phyloP scores from a whole-genome alignment of 2,113 vertebrate genomes.

The Antechinus stuartii region DNA sequence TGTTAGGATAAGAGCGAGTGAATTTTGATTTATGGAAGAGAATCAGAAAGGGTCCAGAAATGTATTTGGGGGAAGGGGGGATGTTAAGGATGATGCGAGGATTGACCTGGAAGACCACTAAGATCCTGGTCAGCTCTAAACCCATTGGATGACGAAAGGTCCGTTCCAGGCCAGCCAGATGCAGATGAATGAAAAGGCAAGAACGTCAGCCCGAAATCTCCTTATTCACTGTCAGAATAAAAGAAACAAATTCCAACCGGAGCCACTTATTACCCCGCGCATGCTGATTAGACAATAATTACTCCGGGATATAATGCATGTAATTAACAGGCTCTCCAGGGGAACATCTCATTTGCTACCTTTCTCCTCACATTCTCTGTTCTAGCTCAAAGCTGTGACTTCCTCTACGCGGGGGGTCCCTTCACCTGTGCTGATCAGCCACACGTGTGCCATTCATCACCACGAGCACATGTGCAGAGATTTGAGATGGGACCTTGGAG shows the following conservation, averaged over 20 bases:
- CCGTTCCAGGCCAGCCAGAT: neutral
- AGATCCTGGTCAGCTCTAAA: neutral
- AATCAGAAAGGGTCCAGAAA: neutral
- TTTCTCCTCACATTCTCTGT: conserved; percentile 44
- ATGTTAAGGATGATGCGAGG: neutral
- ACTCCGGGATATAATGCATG: conserved; percentile 65
- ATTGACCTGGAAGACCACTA: neutral
- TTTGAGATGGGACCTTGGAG: too few relatives aligned
- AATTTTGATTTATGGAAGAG: neutral
- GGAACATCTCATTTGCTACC: conserved; percentile 66
- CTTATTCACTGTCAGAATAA: neutral
- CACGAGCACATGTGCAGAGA: too few relatives aligned
- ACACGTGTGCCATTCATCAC: too few relatives aligned
- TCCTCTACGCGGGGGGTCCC: neutral
- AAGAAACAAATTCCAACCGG: conserved; percentile 31
- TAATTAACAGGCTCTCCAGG: conserved; percentile 72
- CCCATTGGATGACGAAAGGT: neutral
- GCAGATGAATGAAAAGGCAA: neutral
- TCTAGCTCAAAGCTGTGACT: neutral
- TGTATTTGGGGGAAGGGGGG: too few relatives aligned
- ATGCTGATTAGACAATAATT: conserved; percentile 79
- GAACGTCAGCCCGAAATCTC: neutral
- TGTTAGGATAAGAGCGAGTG: neutral
- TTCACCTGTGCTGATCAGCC: neutral
- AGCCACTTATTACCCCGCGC: conserved; percentile 46